Evolutionary conservation across 2,888 invertebrate species (phyloP).

Genomic region (Corythucha ciliata): DNA sequence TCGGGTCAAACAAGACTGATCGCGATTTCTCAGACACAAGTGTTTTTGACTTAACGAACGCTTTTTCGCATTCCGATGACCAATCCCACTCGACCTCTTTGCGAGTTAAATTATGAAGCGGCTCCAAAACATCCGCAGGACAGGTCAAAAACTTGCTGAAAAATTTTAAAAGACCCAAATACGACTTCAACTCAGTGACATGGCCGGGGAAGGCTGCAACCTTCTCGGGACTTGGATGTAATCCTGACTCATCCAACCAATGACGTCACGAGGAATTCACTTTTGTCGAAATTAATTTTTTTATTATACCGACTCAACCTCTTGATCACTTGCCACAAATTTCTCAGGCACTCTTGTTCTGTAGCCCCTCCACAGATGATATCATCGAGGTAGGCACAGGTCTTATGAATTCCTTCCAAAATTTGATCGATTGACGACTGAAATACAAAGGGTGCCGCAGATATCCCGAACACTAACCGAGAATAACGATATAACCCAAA

Average conservation of each 20-base stretch:
- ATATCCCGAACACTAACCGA: conserved; percentile 2
- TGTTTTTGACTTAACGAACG: background rate
- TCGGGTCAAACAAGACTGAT: conserved; percentile 13
- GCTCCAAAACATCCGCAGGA: conserved; percentile 10
- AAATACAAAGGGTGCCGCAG: conserved; percentile 1
- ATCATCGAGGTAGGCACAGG: conserved; percentile 1
- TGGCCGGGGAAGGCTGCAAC: conserved; percentile 13
- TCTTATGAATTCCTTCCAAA: conserved; percentile 1
- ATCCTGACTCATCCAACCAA: background rate
- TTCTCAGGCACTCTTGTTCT: background rate
- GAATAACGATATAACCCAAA: conserved; percentile 8
- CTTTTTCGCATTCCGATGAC: background rate
- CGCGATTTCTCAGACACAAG: background rate
- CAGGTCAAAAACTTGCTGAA: background rate
- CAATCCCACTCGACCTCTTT: conserved; percentile 6
- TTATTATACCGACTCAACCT: background rate
- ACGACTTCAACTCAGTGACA: conserved; percentile 2
- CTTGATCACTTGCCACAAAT: background rate
- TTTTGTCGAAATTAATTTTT: conserved; percentile 2
- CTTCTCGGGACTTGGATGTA: background rate
- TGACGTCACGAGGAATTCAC: background rate
- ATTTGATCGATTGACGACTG: conserved; percentile 4
- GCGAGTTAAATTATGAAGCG: background rate
- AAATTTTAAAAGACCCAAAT: background rate
- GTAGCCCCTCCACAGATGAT: background rate